Percentiles rank a stretch among this genome's conserved stretches.
phyloP scores from a whole-genome alignment of 2,888 invertebrate genomes.

The Polyommatus iphigenia region DNA sequence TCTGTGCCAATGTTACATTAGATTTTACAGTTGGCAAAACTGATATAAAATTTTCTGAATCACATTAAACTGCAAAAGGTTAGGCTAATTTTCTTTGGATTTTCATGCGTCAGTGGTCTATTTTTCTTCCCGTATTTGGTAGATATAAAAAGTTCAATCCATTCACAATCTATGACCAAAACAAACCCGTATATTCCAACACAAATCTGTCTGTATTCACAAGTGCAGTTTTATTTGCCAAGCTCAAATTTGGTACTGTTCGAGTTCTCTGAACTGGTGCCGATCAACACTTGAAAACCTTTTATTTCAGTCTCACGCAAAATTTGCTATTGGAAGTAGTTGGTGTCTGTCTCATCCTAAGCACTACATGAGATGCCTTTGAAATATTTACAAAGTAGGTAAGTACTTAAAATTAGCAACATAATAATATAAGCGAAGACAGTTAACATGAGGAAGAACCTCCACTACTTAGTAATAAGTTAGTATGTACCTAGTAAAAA shows the following conservation, averaged over 20 bases:
- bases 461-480: no score
- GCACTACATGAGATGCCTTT: no score
- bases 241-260: slow-evolving; percentile 12
- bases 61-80: no score
- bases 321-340: not conserved
- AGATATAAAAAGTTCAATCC: not conserved
- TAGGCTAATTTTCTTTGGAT: not conserved
- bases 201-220: not conserved
- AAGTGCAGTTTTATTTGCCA: slow-evolving; percentile 21
- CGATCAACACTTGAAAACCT: not conserved
- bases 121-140: not conserved
- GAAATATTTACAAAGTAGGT: no score
- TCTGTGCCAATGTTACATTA: no score
- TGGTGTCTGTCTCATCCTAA: no score
- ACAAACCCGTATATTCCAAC: slow-evolving; percentile 7
- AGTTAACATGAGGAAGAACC: no score
- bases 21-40: no score
- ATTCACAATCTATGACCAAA: not conserved
- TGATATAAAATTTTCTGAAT: no score
- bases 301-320: not conserved
- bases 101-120: not conserved
- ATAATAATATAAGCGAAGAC: no score
- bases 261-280: not conserved
- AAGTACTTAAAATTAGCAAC: no score
- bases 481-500: no score